Evolutionary conservation across 2,113 vertebrate genomes (phyloP), one percentile per base, ranked within the genome.

Genomic region (Carlito syrichta): DNA sequence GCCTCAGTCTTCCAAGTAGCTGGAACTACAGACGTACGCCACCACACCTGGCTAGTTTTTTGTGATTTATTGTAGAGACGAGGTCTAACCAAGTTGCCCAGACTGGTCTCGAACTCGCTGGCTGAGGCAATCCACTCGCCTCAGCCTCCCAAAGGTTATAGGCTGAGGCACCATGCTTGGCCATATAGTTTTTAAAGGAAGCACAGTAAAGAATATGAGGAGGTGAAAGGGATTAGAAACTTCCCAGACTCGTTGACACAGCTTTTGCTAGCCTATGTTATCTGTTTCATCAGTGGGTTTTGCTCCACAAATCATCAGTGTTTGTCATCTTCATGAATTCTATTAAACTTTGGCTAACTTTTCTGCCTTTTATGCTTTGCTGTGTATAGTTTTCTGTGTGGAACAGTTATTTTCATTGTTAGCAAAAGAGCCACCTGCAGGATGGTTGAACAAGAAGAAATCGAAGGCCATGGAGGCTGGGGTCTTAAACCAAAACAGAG

Each of bases 181-280:
- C 60, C 30, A 10, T 78, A 19, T 48, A 38, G 50, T 54, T 89
- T 89, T 74, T 63, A 92, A 81, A 89, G 30, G 38, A 89, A 88
- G 73, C 40, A 86, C 87, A 62, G 43, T 27, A n/a, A 63, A 89
- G 35, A 54, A 62, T 63, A 38, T 66, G 48, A 68, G 50, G 14
- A 54, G 23, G 30, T 58, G 3, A 60, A 48, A 78, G 62, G n/a
- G 13, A 60, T 60, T 48, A 54, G 58, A 54, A 82, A 38, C 20
- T 6, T 25, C 6, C 13, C 17, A 17, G 8, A 27, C 23, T 17
- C 50, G 40, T 17, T 66, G 32, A 60, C 22, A 50, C 11, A 48
- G 52, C 14, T 63, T 84, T 82, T 69, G 48, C n/a, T 43, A 58
- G 20, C 48, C 6, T n/a, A 6, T 82, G 8, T 60, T 66, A 78